Conservation (phyloP, 2,888 invertebrate genomes). For the Limnephilus lunatus region DNA sequence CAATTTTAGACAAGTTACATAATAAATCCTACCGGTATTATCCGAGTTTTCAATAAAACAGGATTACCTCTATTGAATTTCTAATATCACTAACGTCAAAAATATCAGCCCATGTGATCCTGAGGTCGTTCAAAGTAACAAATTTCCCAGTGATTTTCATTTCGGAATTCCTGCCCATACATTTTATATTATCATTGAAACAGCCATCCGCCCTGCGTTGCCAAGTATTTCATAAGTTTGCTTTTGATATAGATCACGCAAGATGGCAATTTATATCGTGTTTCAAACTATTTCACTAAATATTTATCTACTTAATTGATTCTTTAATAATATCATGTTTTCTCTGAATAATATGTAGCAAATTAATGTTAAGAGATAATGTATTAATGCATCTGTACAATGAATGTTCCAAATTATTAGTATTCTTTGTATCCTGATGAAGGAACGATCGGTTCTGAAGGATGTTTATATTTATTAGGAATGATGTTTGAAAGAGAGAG, state of each 20-base stretch:
- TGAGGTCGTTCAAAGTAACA: slow-evolving; percentile 17
- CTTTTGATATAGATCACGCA: not conserved
- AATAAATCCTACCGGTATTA: not conserved
- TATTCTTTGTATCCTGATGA: too few species aligned
- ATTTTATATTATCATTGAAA: slow-evolving; percentile 10
- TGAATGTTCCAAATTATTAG: too few species aligned
- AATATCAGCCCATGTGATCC: slow-evolving; percentile 36
- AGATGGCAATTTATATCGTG: not conserved
- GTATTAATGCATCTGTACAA: too few species aligned
- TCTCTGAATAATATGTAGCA: too few species aligned
- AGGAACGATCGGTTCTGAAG: too few species aligned
- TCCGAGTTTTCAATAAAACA: not conserved
- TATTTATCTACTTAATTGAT: not conserved
- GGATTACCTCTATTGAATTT: not conserved
- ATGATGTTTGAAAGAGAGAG: too few species aligned
- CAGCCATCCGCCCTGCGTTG: not conserved
- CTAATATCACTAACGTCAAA: slow-evolving; percentile 24
- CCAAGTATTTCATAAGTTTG: slow-evolving; percentile 21
- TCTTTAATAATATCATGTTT: too few species aligned
- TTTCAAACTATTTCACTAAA: not conserved
- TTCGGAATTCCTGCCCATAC: slow-evolving; percentile 33
- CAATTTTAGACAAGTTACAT: not conserved
- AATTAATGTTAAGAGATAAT: too few species aligned
- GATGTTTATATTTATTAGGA: too few species aligned
- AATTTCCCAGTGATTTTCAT: slow-evolving; percentile 44